These are phyloP conservation scores for Pseudomyrmex dendroicus DNA, from an alignment of 1,140 invertebrate species.

Conservation along the genomic window DNA sequence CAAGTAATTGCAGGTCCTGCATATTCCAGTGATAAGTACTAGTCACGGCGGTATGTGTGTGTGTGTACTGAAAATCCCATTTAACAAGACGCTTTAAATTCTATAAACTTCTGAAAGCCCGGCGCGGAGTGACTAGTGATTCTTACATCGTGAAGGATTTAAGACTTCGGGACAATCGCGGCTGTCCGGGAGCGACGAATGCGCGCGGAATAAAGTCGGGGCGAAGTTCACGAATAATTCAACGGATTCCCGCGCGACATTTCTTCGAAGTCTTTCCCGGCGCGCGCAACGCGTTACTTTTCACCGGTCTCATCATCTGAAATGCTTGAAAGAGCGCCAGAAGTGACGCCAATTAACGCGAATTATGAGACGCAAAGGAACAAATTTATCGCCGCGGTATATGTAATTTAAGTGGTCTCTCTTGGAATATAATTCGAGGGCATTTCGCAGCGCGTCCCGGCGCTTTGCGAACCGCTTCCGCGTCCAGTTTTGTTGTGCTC, in stretches of 20 bases:
- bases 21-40: constrained; percentile 14
- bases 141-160: constrained; percentile 54
- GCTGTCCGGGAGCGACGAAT: constrained; percentile 52
- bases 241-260: constrained; percentile 38
- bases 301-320: not conserved
- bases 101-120: constrained; percentile 53
- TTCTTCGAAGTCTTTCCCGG: constrained; percentile 38
- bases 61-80: constrained; percentile 29
- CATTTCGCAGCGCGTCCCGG: not conserved
- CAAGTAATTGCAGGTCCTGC: not conserved
- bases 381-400: constrained; percentile 11
- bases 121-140: constrained; percentile 34
- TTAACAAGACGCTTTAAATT: constrained; percentile 50
- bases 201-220: constrained; percentile 54
- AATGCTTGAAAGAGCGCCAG: constrained; percentile 15
- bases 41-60: not conserved
- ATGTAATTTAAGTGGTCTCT: not conserved
- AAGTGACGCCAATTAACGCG: constrained; percentile 41
- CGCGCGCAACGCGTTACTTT: not conserved
- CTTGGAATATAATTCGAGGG: constrained; percentile 2
- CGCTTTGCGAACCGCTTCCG: constrained; percentile 23
- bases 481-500: not conserved
- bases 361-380: constrained; percentile 19
- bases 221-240: constrained; percentile 60
- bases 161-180: constrained; percentile 50